Evolutionary conservation across 23 tunicate genomes (phyloP).

Genomic region (Halocynthia roretzi): DNA sequence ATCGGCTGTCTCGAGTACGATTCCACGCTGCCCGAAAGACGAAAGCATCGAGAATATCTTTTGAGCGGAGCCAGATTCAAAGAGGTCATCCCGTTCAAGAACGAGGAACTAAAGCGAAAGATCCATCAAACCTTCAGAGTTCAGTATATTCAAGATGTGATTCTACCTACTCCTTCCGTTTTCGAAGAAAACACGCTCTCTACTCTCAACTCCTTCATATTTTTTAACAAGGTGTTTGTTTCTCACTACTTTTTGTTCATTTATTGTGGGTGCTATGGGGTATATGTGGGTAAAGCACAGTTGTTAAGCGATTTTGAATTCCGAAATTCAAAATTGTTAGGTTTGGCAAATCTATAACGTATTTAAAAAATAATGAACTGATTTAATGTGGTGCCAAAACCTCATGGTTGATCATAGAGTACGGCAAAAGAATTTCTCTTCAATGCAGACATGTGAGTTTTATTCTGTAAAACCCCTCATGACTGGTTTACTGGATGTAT

Average conservation of each 20-base stretch:
- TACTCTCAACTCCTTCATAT: constrained; percentile 67
- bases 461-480: no score
- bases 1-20: constrained; percentile 90
- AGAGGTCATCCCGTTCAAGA: constrained; percentile 80
- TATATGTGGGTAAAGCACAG: not conserved
- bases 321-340: no score
- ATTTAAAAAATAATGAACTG: no score
- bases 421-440: no score
- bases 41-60: constrained; percentile 83
- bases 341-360: no score
- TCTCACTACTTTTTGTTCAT: not conserved
- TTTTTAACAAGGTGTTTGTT: constrained; percentile 80
- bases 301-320: not conserved
- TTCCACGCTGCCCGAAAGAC: constrained; percentile 48
- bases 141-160: constrained; percentile 95
- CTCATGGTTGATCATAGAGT: no score
- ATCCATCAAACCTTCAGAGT: constrained; percentile 91
- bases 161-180: constrained; percentile 94
- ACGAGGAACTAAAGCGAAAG: constrained; percentile 55
- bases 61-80: constrained; percentile 67
- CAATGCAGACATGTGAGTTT: no score
- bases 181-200: constrained; percentile 94
- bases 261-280: not conserved
- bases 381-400: no score
- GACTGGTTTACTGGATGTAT: no score